These are phyloP conservation scores for Hofmannophila pseudospretella DNA, from an alignment of 2,888 invertebrate genomes.

Conservation along the genomic window DNA sequence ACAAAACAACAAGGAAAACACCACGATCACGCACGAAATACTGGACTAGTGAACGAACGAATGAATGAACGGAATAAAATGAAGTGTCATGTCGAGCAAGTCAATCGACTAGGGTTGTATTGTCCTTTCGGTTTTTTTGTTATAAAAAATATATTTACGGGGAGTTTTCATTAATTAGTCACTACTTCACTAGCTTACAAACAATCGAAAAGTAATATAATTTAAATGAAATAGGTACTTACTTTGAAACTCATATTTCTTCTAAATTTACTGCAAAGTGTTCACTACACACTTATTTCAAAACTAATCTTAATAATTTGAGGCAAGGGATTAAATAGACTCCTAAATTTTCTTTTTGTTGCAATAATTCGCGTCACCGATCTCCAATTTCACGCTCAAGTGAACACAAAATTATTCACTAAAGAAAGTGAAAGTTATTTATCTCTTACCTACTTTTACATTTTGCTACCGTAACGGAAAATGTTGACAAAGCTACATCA, in stretches of 20 bases:
- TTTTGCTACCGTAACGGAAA: too few species aligned
- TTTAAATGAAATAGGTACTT: conserved; percentile 20
- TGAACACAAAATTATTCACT: conserved; percentile 29
- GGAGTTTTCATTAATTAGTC: too few species aligned
- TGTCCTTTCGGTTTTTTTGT: too few species aligned
- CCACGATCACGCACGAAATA: background rate
- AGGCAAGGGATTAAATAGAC: conserved; percentile 45
- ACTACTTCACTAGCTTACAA: too few species aligned
- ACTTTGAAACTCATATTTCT: conserved; percentile 32
- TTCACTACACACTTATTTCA: conserved; percentile 21
- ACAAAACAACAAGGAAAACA: background rate
- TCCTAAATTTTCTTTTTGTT: conserved; percentile 32
- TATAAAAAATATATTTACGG: too few species aligned
- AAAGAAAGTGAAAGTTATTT: conserved; percentile 56
- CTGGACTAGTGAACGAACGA: background rate
- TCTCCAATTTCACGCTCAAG: conserved; percentile 58
- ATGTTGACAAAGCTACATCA: too few species aligned
- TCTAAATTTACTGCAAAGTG: conserved; percentile 7
- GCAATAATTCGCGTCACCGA: conserved; percentile 31
- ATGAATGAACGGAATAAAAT: background rate
- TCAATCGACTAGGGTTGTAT: too few species aligned
- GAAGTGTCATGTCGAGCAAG: too few species aligned
- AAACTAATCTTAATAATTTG: conserved; percentile 31
- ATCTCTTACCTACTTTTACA: conserved; percentile 3
- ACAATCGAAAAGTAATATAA: too few species aligned